Conservation (phyloP, 1,140 invertebrate genomes). For the Trichoplusia ni region DNA sequence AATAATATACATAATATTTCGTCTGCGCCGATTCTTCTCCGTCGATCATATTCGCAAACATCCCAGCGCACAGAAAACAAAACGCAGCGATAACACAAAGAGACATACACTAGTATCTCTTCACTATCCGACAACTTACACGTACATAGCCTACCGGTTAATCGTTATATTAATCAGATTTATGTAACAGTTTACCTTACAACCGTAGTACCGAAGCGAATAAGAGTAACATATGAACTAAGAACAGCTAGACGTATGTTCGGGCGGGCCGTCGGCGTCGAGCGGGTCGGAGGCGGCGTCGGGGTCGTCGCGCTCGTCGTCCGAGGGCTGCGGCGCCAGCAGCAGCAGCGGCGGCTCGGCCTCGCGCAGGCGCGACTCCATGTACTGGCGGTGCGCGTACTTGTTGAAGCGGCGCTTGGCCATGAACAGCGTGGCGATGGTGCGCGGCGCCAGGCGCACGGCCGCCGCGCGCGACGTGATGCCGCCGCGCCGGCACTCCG, state of each 20-base stretch:
- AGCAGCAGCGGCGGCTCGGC: slow-evolving; percentile 29
- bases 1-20: slow-evolving; percentile 35
- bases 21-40: slow-evolving; percentile 4
- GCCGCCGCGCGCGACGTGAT: slow-evolving; percentile 75
- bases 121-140: slow-evolving; percentile 29
- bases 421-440: slow-evolving; percentile 78
- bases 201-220: slow-evolving; percentile 67
- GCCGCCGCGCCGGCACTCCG: slow-evolving; percentile 72
- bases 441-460: slow-evolving; percentile 71
- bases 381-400: slow-evolving; percentile 76
- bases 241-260: slow-evolving; percentile 61
- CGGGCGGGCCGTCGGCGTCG: slow-evolving; percentile 29
- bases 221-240: slow-evolving; percentile 55
- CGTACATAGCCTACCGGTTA: slow-evolving; percentile 57
- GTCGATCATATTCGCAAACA: slow-evolving; percentile 7
- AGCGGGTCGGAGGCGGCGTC: neutral
- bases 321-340: slow-evolving; percentile 29
- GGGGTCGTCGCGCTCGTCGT: slow-evolving; percentile 29
- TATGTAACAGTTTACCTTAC: slow-evolving; percentile 69
- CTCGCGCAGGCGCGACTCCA: slow-evolving; percentile 51
- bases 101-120: slow-evolving; percentile 31
- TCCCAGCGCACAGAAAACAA: slow-evolving; percentile 33
- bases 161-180: slow-evolving; percentile 74
- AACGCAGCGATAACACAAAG: slow-evolving; percentile 31
- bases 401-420: slow-evolving; percentile 79